These are phyloP conservation scores for Etheostoma cragini DNA, from an alignment of 2,113 vertebrate genomes.

Conservation along the genomic window DNA sequence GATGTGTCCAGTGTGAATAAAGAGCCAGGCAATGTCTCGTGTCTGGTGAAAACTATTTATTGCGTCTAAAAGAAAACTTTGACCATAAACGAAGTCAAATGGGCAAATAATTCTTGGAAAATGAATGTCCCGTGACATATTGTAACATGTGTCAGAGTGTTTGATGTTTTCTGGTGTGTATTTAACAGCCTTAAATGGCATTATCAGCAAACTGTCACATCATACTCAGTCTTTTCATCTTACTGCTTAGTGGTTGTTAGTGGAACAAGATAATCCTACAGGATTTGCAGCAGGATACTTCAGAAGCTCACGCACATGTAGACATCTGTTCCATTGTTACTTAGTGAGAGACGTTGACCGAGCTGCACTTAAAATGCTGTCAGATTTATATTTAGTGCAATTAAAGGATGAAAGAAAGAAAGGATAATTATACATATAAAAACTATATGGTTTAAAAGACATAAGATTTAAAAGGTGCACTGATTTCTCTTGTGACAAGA, in stretches of 20 bases:
- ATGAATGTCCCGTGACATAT: neutral
- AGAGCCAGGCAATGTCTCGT: neutral
- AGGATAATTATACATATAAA: conserved; percentile 17
- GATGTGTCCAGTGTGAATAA: conserved; percentile 5
- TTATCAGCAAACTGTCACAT: neutral
- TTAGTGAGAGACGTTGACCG: neutral
- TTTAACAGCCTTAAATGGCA: neutral
- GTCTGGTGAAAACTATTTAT: neutral
- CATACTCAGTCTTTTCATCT: conserved; percentile 16
- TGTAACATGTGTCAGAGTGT: neutral
- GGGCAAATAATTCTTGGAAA: neutral
- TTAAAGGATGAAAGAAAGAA: neutral
- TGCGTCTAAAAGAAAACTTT: neutral
- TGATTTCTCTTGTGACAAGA: neutral
- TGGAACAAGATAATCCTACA: neutral
- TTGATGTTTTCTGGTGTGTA: neutral
- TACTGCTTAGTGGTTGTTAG: conserved; percentile 14
- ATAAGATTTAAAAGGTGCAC: neutral
- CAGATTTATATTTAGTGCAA: neutral
- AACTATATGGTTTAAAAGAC: conserved; percentile 1
- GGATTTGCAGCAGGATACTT: conserved; percentile 24
- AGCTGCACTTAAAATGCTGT: conserved; percentile 12
- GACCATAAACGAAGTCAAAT: neutral
- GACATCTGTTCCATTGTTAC: conserved; percentile 16
- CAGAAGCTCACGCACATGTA: neutral